Evolutionary conservation across 2,888 invertebrate species (phyloP), one percentile per base, ranked within the genome.

Genomic region (Phyllotreta striolata): DNA sequence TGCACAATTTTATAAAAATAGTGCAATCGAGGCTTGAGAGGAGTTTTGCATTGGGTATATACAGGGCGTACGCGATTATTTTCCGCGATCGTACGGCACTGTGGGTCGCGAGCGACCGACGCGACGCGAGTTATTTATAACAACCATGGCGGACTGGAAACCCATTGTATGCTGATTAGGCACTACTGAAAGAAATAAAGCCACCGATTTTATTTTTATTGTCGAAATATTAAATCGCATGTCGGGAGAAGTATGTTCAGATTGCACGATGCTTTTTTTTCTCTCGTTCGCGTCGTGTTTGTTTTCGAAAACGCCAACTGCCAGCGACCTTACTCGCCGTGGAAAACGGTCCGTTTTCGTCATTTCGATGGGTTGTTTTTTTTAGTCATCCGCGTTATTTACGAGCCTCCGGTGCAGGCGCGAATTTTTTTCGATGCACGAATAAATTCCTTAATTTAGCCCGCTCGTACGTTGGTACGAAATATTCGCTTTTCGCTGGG

Each of bases 141-240:
- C 62, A 63, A 57, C 61, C 64, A 63, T 56, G 60, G 63, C 51
- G 58, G 66, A 62, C 60, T 58, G 35, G 52, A 49, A 24, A 57
- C 57, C 71, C 64, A 73, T 73, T 73, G 72, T 73, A 73, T 73
- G 72, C 70, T 73, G 71, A 73, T 73, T 65, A 71, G 71, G 67
- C 58, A 72, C 70, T 70, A 69, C 71, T 60, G 60, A 39, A 52
- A 52, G 52, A 52, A 60, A 54, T 49, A 63, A 54, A 62, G 66
- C 68, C 66, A 60, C 63, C 43, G 63, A 60, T 66, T 69, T 68
- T 70, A 58, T 67, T 66, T 69, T 56, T 67, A 64, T 66, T 70
- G 70, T 70, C 70, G 60, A 70, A 70, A 70, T 68, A 69, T 69
- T 64, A 64, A 67, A 70, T 65, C 61, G 63, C 63, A 63, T 58